Evolutionary conservation across 1,140 invertebrate genomes (phyloP), one percentile per base, ranked within the genome.

Genomic region (Eriosoma lanigerum): DNA sequence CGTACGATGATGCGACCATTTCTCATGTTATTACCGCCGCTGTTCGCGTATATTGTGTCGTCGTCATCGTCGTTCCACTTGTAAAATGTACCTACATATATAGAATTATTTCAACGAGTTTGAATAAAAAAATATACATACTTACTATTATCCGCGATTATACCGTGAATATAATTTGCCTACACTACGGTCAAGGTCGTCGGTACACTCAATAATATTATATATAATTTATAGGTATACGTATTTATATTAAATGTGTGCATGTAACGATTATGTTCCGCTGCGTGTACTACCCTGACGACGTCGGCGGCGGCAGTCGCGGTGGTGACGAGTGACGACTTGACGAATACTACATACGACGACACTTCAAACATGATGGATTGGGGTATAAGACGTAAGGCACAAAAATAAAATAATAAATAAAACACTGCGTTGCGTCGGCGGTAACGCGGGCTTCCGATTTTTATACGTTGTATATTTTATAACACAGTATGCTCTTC

Each of bases 381-480:
- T 82, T 83, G 83, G 83, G 83, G 83, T 48, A 82, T 83, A 80
- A 81, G 83, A 82, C 81, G 83, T 84, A 83, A 82, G 83, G 83
- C 32, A 38, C 32, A 38, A 38, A 38, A 38, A 38, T 38, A 38
- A 38, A 38, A 38, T 38, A 38, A 38, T 38, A 38, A 38, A 38
- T 3, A 70, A 38, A 56, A 52, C 17, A 56, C 21, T 26, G 44
- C 62, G 52, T 12, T 48, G 38, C 21, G 64, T 68, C 38, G 64
- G 44, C 60, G 6, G 19, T 32, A 4, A 24, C 60, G 26, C 26
- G 15, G 17, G 26, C 26, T 32, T 62, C 9, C 60, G 60, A 19
- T 62, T 32, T 60, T n/a, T n/a, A n/a, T n/a, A n/a, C n/a, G n/a
- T n/a, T n/a, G n/a, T n/a, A n/a, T n/a, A n/a, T n/a, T n/a, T n/a